phyloP scores from a whole-genome alignment of 2,888 invertebrate species.

The Mamestra brassicae region DNA sequence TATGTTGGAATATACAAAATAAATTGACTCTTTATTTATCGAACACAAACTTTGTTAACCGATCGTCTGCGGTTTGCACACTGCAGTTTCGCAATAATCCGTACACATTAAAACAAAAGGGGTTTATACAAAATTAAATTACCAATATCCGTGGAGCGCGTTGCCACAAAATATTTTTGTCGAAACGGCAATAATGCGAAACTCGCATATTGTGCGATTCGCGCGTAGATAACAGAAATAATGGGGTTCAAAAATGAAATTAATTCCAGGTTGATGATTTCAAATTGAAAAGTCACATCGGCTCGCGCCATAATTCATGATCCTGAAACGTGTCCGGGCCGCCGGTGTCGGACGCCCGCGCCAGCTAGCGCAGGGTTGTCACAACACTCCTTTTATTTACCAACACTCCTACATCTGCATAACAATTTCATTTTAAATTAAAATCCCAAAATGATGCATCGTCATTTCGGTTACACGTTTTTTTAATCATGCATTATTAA shows the following conservation, averaged over 20 bases:
- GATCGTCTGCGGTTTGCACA: slow-evolving; percentile 63
- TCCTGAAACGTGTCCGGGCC: slow-evolving; percentile 90
- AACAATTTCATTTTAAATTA: slow-evolving; percentile 60
- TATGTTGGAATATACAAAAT: slow-evolving; percentile 35
- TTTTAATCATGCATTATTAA: slow-evolving; percentile 53
- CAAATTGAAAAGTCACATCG: slow-evolving; percentile 92
- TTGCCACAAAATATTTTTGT: slow-evolving; percentile 87
- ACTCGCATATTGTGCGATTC: slow-evolving; percentile 90
- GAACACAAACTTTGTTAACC: slow-evolving; percentile 58
- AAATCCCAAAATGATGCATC: slow-evolving; percentile 40
- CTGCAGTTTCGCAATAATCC: slow-evolving; percentile 67
- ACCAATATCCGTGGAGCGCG: slow-evolving; percentile 73
- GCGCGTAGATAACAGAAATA: slow-evolving; percentile 90
- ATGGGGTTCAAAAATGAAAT: slow-evolving; percentile 91
- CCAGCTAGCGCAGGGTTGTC: slow-evolving; percentile 79
- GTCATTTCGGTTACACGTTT: slow-evolving; percentile 49
- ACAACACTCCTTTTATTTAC: slow-evolving; percentile 73
- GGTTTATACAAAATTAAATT: slow-evolving; percentile 78
- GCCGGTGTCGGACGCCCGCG: slow-evolving; percentile 85
- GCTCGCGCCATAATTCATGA: slow-evolving; percentile 91
- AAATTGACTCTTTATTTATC: slow-evolving; percentile 61
- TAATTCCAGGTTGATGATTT: slow-evolving; percentile 92
- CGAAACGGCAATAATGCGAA: slow-evolving; percentile 87
- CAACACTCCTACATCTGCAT: slow-evolving; percentile 55
- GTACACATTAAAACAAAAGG: slow-evolving; percentile 75